These are phyloP conservation scores for Torymus aiolomorphi DNA, from an alignment of 2,888 invertebrate species.

Conservation along the genomic window DNA sequence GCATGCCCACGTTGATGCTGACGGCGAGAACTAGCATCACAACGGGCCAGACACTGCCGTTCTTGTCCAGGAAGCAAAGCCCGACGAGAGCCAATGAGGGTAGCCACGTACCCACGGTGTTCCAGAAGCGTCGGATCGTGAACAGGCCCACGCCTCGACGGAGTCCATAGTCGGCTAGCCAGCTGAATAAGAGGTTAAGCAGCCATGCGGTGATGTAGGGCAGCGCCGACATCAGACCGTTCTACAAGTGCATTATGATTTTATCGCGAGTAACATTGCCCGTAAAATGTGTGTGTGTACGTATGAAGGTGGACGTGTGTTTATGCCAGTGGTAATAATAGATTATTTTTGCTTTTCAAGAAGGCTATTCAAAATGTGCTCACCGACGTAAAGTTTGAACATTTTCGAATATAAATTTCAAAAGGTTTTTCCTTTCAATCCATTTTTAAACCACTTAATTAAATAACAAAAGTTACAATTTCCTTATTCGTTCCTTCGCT, in stretches of 20 bases:
- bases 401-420: too few relatives aligned
- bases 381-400: too few relatives aligned
- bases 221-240: constrained; percentile 77
- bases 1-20: constrained; percentile 69
- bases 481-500: too few relatives aligned
- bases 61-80: constrained; percentile 65
- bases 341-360: too few relatives aligned
- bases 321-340: too few relatives aligned
- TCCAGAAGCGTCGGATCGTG: constrained; percentile 72
- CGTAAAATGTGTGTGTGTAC: too few relatives aligned
- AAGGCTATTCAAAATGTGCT: too few relatives aligned
- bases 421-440: too few relatives aligned
- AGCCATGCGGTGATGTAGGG: constrained; percentile 79
- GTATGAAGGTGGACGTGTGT: too few relatives aligned
- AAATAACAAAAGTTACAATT: too few relatives aligned
- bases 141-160: constrained; percentile 66
- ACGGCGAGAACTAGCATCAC: constrained; percentile 69
- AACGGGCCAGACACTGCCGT: constrained; percentile 59
- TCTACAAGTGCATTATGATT: constrained; percentile 63
- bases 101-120: constrained; percentile 78
- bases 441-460: too few relatives aligned
- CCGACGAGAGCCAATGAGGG: constrained; percentile 75
- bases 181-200: constrained; percentile 76
- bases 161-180: constrained; percentile 75
- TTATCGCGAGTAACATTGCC: too few relatives aligned